phyloP scores from a whole-genome alignment of 2,113 vertebrate genomes.

The Tupaia chinensis region DNA sequence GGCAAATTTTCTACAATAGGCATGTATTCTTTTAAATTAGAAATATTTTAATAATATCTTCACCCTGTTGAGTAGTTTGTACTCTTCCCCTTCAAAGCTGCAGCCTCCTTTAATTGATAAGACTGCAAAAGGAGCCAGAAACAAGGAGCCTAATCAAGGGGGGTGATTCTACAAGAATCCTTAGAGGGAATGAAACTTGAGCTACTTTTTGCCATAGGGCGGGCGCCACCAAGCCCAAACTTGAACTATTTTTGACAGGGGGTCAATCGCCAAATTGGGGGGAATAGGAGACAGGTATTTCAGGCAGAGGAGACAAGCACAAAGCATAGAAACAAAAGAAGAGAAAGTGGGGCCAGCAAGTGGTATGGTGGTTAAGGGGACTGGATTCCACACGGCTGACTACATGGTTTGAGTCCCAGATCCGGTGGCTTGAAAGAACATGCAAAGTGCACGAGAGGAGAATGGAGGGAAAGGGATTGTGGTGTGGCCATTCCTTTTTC shows the following conservation, averaged over 20 bases:
- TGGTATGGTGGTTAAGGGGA: too few species aligned
- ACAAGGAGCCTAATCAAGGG: neutral
- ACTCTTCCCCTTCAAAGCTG: neutral
- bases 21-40: neutral
- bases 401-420: too few species aligned
- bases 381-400: too few species aligned
- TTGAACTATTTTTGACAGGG: neutral
- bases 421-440: too few species aligned
- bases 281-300: neutral
- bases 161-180: neutral
- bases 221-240: too few species aligned
- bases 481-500: too few species aligned
- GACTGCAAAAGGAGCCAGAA: neutral
- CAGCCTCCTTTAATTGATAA: neutral
- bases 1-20: neutral
- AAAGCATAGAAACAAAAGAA: neutral
- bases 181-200: neutral
- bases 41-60: neutral
- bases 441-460: too few species aligned
- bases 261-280: neutral
- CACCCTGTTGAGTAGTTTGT: neutral
- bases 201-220: neutral
- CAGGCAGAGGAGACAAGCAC: neutral
- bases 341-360: neutral
- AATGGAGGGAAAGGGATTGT: too few species aligned